Evolutionary conservation across 37 sponge, comb jelly and placozoan species (phyloP).

Genomic region (Theonella swinhoei): DNA sequence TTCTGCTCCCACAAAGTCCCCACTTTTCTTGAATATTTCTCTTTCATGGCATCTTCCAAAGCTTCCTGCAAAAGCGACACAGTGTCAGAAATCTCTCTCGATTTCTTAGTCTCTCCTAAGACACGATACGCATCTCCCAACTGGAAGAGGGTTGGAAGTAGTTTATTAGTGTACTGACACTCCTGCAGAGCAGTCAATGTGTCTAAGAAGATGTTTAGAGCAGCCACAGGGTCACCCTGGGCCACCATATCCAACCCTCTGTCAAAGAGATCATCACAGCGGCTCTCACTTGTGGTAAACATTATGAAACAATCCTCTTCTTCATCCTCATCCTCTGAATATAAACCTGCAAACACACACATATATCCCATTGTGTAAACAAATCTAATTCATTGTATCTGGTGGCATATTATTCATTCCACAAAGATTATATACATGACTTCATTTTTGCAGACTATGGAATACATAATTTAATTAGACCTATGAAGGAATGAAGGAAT

Average conservation of each 20-base stretch:
- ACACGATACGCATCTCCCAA: constrained; percentile 13
- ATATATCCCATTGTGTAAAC: not conserved
- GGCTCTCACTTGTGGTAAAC: constrained; percentile 40
- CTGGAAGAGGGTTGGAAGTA: constrained; percentile 47
- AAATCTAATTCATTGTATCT: constrained; percentile 5
- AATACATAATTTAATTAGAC: too few relatives aligned
- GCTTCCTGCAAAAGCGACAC: not conserved
- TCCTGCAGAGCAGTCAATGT: constrained; percentile 42
- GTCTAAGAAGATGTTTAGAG: constrained; percentile 36
- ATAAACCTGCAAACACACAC: not conserved
- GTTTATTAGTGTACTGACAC: constrained; percentile 47
- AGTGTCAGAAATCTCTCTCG: constrained; percentile 10
- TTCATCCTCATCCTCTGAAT: constrained; percentile 14
- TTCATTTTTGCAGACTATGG: too few relatives aligned
- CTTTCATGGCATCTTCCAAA: not conserved
- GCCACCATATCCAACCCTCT: constrained; percentile 21
- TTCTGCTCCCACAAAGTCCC: not conserved
- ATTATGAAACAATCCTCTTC: constrained; percentile 50
- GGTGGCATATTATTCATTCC: too few relatives aligned
- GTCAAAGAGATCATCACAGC: constrained; percentile 38
- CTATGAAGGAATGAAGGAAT: too few relatives aligned
- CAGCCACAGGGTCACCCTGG: constrained; percentile 5
- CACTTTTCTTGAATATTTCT: not conserved
- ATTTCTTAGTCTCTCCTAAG: constrained; percentile 9
- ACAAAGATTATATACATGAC: too few relatives aligned